phyloP scores from a whole-genome alignment of 2,113 vertebrate species.

The Rhineura floridana region DNA sequence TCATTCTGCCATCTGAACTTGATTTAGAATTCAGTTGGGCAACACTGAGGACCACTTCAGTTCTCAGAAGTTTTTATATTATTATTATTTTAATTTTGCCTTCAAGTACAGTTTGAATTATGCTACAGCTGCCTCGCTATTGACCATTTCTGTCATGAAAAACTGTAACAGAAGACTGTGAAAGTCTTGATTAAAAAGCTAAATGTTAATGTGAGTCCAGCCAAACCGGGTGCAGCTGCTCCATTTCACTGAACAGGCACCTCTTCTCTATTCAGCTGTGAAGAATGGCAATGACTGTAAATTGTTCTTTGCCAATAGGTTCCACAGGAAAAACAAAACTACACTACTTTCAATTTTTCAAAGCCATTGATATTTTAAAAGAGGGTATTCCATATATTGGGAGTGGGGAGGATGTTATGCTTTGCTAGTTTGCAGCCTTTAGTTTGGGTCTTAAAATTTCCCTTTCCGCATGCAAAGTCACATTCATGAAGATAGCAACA shows the following conservation, averaged over 20 bases:
- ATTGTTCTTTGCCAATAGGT: conserved; percentile 78
- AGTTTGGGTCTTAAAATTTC: conserved; percentile 70
- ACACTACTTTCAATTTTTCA: conserved; percentile 77
- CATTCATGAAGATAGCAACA: conserved; percentile 65
- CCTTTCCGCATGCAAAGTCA: conserved; percentile 71
- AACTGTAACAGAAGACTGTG: conserved; percentile 72
- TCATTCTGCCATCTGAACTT: conserved; percentile 10
- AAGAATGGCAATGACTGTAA: conserved; percentile 79
- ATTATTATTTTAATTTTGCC: conserved; percentile 72
- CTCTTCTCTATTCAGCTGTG: conserved; percentile 75
- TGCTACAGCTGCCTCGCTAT: conserved; percentile 79
- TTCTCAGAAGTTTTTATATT: conserved; percentile 42
- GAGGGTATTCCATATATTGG: conserved; percentile 69
- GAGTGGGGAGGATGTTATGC: conserved; percentile 75
- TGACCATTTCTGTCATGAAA: conserved; percentile 75
- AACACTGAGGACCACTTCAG: conserved; percentile 40
- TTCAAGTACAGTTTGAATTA: conserved; percentile 78
- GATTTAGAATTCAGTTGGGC: conserved; percentile 46
- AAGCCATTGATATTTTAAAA: conserved; percentile 64
- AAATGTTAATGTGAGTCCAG: conserved; percentile 76
- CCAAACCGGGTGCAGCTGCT: conserved; percentile 77
- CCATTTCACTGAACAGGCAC: conserved; percentile 73
- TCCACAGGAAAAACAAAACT: conserved; percentile 81
- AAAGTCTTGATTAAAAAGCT: conserved; percentile 78
- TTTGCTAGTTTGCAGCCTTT: conserved; percentile 76